Conservation (phyloP, 2,888 invertebrate genomes). For the Mechanitis mazaeus region DNA sequence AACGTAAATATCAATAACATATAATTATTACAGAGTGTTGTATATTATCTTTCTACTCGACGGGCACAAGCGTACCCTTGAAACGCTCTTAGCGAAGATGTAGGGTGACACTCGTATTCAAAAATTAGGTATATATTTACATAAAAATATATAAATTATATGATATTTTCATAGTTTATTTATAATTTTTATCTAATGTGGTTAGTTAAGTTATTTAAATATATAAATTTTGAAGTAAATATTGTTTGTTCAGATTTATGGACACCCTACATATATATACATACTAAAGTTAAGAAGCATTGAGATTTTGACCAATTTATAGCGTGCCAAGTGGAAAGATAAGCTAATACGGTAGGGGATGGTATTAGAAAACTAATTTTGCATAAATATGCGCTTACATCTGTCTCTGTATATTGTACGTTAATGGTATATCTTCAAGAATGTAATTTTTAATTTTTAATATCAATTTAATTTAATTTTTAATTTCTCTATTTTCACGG, state of each 20-base stretch:
- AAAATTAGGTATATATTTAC: not conserved
- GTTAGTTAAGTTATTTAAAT: too few relatives aligned
- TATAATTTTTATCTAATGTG: too few relatives aligned
- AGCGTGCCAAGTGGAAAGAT: conserved; percentile 76
- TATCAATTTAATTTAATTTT: too few relatives aligned
- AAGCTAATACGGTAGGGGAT: conserved; percentile 68
- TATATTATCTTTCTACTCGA: conserved; percentile 63
- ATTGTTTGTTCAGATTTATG: conserved; percentile 17
- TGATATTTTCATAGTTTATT: too few relatives aligned
- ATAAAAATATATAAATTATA: too few relatives aligned
- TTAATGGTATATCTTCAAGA: too few relatives aligned
- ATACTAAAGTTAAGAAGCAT: conserved; percentile 63
- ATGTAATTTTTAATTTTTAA: too few relatives aligned
- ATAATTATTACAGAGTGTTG: conserved; percentile 38
- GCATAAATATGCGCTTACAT: conserved; percentile 42
- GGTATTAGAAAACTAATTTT: conserved; percentile 73
- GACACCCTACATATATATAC: conserved; percentile 55
- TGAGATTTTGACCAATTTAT: conserved; percentile 77
- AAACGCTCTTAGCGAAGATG: conserved; percentile 46
- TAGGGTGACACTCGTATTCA: conserved; percentile 33
- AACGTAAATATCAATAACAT: conserved; percentile 22
- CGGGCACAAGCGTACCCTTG: conserved; percentile 53
- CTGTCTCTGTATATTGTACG: conserved; percentile 6
- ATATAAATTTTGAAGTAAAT: too few relatives aligned
- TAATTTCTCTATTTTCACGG: too few relatives aligned